These are phyloP conservation scores for Trematomus loennbergii DNA, from an alignment of 2,113 vertebrate species.

Conservation along the genomic window DNA sequence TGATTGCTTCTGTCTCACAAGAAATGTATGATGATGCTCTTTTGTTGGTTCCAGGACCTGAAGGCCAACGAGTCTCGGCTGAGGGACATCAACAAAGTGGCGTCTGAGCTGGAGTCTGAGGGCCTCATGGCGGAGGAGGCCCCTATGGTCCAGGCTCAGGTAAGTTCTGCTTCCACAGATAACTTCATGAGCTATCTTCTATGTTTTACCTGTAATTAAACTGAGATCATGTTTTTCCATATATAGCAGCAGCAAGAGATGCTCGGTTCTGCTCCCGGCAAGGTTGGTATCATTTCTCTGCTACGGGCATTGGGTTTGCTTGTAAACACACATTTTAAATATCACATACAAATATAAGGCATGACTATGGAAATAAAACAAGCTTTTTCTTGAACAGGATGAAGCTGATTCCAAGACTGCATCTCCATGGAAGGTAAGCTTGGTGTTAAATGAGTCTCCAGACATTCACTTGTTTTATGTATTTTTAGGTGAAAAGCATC, in stretches of 20 bases:
- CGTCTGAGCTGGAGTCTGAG: constrained; percentile 95
- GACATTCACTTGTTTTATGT: constrained; percentile 1
- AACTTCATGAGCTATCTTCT: background rate
- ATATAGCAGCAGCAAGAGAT: constrained; percentile 85
- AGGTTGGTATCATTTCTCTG: constrained; percentile 73
- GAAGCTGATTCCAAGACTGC: constrained; percentile 93
- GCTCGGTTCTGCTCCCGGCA: constrained; percentile 84
- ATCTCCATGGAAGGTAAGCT: constrained; percentile 96
- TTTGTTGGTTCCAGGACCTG: constrained; percentile 86
- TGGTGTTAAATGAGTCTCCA: background rate
- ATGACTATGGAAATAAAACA: background rate
- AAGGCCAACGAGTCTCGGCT: constrained; percentile 98
- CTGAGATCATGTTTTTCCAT: background rate
- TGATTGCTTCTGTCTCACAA: background rate
- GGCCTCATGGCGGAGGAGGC: constrained; percentile 97
- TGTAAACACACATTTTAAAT: background rate
- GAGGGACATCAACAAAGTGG: constrained; percentile 98
- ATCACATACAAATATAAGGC: background rate
- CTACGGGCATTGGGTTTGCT: background rate
- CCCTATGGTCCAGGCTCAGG: constrained; percentile 93
- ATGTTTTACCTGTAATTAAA: background rate
- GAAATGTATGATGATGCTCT: background rate
- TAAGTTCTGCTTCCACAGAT: constrained; percentile 36
- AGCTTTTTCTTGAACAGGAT: constrained; percentile 83
- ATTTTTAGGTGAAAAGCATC: constrained; percentile 16